Percentiles rank a stretch among this genome's conserved stretches.
phyloP scores from a whole-genome alignment of 2,113 vertebrate genomes.

The Hyaena hyaena region DNA sequence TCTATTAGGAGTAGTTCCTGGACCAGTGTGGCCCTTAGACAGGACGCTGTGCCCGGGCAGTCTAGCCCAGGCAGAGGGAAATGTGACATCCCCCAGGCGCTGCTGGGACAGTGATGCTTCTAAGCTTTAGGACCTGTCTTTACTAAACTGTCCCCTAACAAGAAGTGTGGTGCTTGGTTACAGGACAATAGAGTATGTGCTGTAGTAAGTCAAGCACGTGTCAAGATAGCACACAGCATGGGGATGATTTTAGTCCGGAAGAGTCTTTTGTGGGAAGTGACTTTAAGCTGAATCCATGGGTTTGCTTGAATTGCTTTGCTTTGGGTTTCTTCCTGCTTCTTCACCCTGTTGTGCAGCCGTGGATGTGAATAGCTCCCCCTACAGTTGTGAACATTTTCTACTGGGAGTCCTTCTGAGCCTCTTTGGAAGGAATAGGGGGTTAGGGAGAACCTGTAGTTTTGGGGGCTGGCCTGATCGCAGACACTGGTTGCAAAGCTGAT shows the following conservation, averaged over 20 bases:
- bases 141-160: not conserved
- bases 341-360: not conserved
- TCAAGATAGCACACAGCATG: accelerated
- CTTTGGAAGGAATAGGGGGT: not conserved
- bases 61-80: not conserved
- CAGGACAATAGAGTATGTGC: not conserved
- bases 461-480: not conserved
- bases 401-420: not conserved
- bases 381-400: not conserved
- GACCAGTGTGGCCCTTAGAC: not conserved
- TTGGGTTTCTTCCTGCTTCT: not conserved
- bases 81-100: no score
- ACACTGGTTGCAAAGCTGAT: not conserved
- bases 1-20: not conserved
- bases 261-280: not conserved
- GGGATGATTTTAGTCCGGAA: not conserved
- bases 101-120: not conserved
- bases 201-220: not conserved
- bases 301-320: not conserved
- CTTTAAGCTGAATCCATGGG: not conserved
- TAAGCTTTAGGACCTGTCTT: not conserved
- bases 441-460: not conserved
- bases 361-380: not conserved
- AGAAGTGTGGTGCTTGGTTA: not conserved
- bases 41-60: not conserved